Percentiles rank a stretch among this genome's conserved stretches.
phyloP scores from a whole-genome alignment of 2,888 invertebrate species.

The Bruchidius siliquastri region DNA sequence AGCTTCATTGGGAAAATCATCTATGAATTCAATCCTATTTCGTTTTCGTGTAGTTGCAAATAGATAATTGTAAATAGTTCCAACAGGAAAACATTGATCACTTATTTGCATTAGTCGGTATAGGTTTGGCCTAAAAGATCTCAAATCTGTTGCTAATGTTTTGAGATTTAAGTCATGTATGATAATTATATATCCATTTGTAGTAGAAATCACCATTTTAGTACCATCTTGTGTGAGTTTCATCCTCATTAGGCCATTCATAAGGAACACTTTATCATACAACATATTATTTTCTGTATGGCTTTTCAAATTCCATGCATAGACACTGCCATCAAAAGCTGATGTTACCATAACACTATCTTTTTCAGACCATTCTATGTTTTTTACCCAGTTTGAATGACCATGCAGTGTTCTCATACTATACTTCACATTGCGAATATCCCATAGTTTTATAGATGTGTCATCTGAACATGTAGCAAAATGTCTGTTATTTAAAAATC shows the following conservation, averaged over 20 bases:
- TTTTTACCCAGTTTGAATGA: slow-evolving; percentile 93
- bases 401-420: slow-evolving; percentile 75
- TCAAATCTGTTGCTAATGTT: slow-evolving; percentile 73
- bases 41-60: slow-evolving; percentile 68
- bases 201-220: slow-evolving; percentile 87
- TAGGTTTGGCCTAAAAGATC: slow-evolving; percentile 84
- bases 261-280: slow-evolving; percentile 80
- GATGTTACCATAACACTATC: slow-evolving; percentile 84
- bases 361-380: slow-evolving; percentile 85
- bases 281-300: slow-evolving; percentile 72
- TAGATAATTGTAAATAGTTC: slow-evolving; percentile 74
- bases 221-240: slow-evolving; percentile 79
- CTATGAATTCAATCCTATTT: slow-evolving; percentile 85
- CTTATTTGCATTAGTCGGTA: slow-evolving; percentile 86
- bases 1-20: slow-evolving; percentile 90
- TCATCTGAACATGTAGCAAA: slow-evolving; percentile 96
- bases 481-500: slow-evolving; percentile 79
- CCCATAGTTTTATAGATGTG: slow-evolving; percentile 89
- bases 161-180: slow-evolving; percentile 83
- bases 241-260: slow-evolving; percentile 80
- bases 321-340: slow-evolving; percentile 89
- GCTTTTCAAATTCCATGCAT: slow-evolving; percentile 90
- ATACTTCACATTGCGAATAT: slow-evolving; percentile 76
- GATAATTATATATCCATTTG: slow-evolving; percentile 83
- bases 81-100: slow-evolving; percentile 74